Percentiles rank a stretch among this genome's conserved stretches.
Evolutionary conservation across 2,888 invertebrate genomes (phyloP).

Genomic region (Trissoscelio sp.): DNA sequence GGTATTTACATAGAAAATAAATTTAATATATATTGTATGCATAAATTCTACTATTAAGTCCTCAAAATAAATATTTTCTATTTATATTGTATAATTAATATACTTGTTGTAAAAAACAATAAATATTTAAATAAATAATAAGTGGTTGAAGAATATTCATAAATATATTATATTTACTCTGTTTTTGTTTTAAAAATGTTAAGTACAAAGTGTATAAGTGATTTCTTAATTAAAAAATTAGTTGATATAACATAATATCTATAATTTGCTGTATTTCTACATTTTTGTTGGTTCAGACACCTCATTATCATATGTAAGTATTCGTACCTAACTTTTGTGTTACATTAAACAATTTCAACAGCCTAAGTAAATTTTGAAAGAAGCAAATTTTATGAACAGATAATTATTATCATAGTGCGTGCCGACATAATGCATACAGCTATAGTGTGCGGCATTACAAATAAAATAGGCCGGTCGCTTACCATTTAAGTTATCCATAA

Average conservation of each 20-base stretch:
- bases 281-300: not conserved
- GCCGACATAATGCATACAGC: constrained; percentile 34
- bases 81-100: too few species aligned
- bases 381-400: constrained; percentile 15
- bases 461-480: constrained; percentile 45
- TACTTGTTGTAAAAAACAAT: too few species aligned
- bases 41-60: too few species aligned
- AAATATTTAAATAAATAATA: too few species aligned
- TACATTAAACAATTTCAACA: constrained; percentile 41
- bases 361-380: constrained; percentile 24
- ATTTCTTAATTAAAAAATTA: too few species aligned
- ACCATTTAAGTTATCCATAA: constrained; percentile 51
- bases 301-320: constrained; percentile 31
- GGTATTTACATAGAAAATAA: constrained; percentile 68
- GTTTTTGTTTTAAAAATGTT: too few species aligned
- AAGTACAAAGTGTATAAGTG: too few species aligned
- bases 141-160: too few species aligned
- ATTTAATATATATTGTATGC: too few species aligned
- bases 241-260: too few species aligned
- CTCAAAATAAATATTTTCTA: too few species aligned
- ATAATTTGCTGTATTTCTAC: not conserved
- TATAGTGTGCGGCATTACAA: constrained; percentile 24
- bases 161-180: too few species aligned
- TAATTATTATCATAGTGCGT: constrained; percentile 36
- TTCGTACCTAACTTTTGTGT: constrained; percentile 15